Conservation (phyloP, 2,888 invertebrate genomes). For the Girardia tigrina region DNA sequence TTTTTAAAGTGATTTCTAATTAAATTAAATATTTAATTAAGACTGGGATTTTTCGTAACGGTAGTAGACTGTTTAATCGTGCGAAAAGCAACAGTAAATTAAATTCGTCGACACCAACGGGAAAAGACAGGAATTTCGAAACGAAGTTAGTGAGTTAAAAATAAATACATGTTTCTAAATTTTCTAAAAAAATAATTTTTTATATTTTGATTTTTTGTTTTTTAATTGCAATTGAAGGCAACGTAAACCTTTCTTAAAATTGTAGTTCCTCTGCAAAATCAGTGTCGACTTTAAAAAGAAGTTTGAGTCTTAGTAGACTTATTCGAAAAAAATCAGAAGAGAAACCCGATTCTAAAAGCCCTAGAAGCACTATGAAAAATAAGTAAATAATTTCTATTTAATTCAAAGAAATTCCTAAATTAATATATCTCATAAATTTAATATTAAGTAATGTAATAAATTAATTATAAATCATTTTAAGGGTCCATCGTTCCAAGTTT, state of each 20-base stretch:
- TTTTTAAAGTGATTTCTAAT: no score
- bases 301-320: slow-evolving; percentile 1
- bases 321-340: not conserved
- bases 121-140: not conserved
- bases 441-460: no score
- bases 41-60: not conserved
- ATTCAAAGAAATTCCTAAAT: not conserved
- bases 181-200: not conserved
- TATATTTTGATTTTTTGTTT: not conserved
- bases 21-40: not conserved
- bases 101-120: not conserved
- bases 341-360: not conserved
- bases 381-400: not conserved
- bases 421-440: no score
- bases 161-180: not conserved
- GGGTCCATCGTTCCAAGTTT: no score
- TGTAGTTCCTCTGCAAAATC: not conserved
- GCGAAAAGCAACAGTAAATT: not conserved
- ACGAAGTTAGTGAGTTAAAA: not conserved
- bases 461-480: no score
- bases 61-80: not conserved
- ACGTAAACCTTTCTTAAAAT: not conserved
- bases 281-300: not conserved
- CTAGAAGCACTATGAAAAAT: not conserved
- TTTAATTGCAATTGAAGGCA: not conserved